Evolutionary conservation across 2,113 vertebrate species (phyloP).

Genomic region (Catagonus wagneri): DNA sequence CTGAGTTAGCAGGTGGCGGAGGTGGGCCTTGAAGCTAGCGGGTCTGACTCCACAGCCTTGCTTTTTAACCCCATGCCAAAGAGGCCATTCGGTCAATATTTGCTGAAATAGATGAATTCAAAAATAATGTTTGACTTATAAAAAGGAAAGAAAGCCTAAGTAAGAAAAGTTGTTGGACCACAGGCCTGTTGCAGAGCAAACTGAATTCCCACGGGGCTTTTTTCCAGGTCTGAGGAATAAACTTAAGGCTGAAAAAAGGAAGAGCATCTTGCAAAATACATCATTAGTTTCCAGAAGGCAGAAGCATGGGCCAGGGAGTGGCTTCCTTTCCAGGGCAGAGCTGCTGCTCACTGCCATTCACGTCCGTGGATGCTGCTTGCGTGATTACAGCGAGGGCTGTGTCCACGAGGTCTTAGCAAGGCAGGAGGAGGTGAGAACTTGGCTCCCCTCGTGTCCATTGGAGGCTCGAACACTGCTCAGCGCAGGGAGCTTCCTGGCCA

Average conservation of each 20-base stretch:
- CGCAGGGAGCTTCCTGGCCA: accelerated
- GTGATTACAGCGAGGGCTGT: neutral
- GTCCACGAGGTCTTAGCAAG: neutral
- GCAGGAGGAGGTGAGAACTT: accelerated
- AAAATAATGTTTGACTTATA: neutral
- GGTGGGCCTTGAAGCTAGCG: neutral
- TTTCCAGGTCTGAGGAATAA: neutral
- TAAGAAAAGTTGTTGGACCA: neutral
- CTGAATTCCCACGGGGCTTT: neutral
- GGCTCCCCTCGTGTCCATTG: neutral
- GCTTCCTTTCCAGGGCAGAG: neutral
- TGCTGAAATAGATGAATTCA: neutral
- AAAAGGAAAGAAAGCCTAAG: neutral
- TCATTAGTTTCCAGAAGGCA: neutral
- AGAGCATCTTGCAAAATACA: neutral
- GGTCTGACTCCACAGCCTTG: neutral
- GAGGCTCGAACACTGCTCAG: accelerated
- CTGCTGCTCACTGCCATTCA: neutral
- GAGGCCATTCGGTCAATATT: slow-evolving; percentile 34
- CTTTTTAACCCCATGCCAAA: neutral
- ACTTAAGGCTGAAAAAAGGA: neutral
- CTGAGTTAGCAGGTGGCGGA: neutral
- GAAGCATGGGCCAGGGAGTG: neutral
- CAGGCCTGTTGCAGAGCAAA: neutral
- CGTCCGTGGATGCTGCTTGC: neutral